These are phyloP conservation scores for Microctonus hyperodae DNA, from an alignment of 2,888 invertebrate genomes.

Conservation along the genomic window DNA sequence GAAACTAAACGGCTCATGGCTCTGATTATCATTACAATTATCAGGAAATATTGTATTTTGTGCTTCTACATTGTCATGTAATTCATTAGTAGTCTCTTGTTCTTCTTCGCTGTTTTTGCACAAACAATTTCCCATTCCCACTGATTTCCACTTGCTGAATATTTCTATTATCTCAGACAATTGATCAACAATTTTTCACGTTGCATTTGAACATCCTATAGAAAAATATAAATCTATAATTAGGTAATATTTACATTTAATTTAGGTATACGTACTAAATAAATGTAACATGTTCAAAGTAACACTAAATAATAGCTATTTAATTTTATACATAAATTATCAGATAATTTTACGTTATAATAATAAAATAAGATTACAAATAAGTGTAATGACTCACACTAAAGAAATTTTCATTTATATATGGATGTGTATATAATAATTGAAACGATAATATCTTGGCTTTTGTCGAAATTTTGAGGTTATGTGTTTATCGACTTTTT, in stretches of 20 bases:
- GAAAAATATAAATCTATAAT: background rate
- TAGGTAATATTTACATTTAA: slow-evolving; percentile 12
- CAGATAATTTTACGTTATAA: background rate
- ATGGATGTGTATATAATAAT: slow-evolving; percentile 29
- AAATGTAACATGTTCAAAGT: background rate
- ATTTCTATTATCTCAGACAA: slow-evolving; percentile 22
- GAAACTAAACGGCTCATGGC: slow-evolving; percentile 47
- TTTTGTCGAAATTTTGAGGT: slow-evolving; percentile 36
- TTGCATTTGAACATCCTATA: slow-evolving; percentile 30
- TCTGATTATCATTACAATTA: slow-evolving; percentile 47
- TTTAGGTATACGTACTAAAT: slow-evolving; percentile 4
- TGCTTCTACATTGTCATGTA: slow-evolving; percentile 46
- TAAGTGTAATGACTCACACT: background rate
- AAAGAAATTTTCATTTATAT: slow-evolving; percentile 24
- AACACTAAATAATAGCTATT: background rate
- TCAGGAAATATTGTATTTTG: slow-evolving; percentile 55
- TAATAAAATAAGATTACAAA: slow-evolving; percentile 21
- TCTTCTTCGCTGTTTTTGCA: slow-evolving; percentile 73
- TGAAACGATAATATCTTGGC: slow-evolving; percentile 38
- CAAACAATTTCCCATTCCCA: slow-evolving; percentile 79
- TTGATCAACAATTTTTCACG: slow-evolving; percentile 33
- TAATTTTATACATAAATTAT: background rate
- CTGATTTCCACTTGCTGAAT: slow-evolving; percentile 33
- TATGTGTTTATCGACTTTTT: background rate
- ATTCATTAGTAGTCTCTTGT: slow-evolving; percentile 61